Evolutionary conservation across 2,113 vertebrate genomes (phyloP).

Genomic region (Actenoides lindsayi): DNA sequence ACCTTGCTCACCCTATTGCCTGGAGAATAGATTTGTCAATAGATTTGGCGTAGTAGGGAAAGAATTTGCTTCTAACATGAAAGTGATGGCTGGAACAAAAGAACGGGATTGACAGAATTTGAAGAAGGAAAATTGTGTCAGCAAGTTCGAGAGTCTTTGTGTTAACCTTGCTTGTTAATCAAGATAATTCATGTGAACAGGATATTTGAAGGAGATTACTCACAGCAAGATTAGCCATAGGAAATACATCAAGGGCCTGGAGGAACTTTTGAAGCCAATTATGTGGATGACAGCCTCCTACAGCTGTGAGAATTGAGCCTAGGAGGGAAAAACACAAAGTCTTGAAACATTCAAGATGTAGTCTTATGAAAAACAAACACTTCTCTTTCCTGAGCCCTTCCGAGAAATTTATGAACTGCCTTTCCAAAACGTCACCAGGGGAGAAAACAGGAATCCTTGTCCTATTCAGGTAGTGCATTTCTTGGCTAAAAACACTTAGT

Average conservation of each 20-base stretch:
- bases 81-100: neutral
- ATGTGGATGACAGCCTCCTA: constrained; percentile 24
- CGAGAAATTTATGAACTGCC: neutral
- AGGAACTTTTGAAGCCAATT: constrained; percentile 52
- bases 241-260: constrained; percentile 19
- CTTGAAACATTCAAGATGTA: neutral
- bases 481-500: neutral
- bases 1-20: neutral
- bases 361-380: neutral
- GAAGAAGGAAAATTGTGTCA: constrained; percentile 12
- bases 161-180: constrained; percentile 50
- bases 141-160: neutral
- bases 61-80: neutral
- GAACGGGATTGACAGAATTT: neutral
- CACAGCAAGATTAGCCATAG: constrained; percentile 50
- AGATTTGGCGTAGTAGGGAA: neutral
- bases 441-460: neutral
- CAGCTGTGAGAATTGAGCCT: constrained; percentile 46
- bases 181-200: constrained; percentile 49
- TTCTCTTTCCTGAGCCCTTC: neutral
- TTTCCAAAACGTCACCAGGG: neutral
- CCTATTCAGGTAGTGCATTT: neutral
- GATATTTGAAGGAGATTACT: constrained; percentile 59
- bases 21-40: neutral
- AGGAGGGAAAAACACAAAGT: neutral